Evolutionary conservation across 2,113 vertebrate genomes (phyloP).

Genomic region (Enhydra lutris): DNA sequence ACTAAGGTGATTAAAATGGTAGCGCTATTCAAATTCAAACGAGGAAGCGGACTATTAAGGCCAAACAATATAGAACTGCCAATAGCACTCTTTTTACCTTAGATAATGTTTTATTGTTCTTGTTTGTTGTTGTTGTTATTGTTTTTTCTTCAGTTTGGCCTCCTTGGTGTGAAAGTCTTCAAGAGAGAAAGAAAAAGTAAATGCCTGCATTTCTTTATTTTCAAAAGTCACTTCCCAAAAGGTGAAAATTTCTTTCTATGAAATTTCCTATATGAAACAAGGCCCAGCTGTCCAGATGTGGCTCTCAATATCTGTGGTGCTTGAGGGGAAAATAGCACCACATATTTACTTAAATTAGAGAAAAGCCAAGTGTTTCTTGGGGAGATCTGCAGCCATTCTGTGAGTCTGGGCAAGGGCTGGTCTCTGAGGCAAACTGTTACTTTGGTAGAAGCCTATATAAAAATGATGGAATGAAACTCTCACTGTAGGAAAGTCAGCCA

Average conservation of each 20-base stretch:
- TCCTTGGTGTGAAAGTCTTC: neutral
- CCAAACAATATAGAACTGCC: neutral
- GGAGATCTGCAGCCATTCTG: neutral
- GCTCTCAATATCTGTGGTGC: neutral
- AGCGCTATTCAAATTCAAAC: neutral
- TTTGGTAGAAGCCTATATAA: neutral
- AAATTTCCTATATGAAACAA: conserved; percentile 30
- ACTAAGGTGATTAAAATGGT: neutral
- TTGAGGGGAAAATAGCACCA: conserved; percentile 20
- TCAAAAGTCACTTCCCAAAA: neutral
- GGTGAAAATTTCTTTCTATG: neutral
- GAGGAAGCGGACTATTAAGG: neutral
- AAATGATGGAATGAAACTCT: neutral
- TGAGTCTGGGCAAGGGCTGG: neutral
- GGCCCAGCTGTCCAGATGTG: neutral
- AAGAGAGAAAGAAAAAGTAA: neutral
- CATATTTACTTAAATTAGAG: neutral
- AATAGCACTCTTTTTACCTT: neutral
- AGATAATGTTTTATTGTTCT: neutral
- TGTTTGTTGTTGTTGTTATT: neutral
- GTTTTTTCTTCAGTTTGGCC: neutral
- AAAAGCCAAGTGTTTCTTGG: conserved; percentile 29
- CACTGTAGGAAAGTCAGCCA: neutral
- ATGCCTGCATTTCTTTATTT: conserved; percentile 9
- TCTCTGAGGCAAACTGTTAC: neutral